phyloP scores from a whole-genome alignment of 2,113 vertebrate species.

The Mesembrinibis cayennensis region DNA sequence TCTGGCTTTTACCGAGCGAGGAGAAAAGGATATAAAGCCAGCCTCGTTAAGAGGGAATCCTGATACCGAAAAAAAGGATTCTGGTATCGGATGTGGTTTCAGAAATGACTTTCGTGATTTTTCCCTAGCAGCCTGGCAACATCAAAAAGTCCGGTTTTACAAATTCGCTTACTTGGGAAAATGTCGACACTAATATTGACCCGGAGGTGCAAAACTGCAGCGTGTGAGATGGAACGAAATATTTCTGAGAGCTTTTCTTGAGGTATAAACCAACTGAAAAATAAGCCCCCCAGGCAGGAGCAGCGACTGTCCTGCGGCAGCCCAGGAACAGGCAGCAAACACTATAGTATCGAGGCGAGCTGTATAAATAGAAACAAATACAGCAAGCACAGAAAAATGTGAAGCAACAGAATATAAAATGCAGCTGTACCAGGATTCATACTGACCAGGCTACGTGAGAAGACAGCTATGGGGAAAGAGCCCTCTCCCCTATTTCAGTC shows the following conservation, averaged over 20 bases:
- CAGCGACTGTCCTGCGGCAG: background rate
- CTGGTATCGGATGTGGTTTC: slow-evolving; percentile 22
- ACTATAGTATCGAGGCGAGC: background rate
- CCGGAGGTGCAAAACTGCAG: background rate
- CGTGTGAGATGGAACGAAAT: background rate
- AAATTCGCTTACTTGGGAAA: background rate
- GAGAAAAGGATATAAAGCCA: background rate
- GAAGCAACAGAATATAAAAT: background rate
- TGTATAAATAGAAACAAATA: background rate
- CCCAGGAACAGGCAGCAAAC: background rate
- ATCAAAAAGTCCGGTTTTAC: background rate
- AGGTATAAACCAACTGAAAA: background rate
- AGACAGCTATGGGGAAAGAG: background rate
- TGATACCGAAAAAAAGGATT: background rate
- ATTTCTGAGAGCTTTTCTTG: background rate
- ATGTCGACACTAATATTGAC: background rate
- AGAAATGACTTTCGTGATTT: slow-evolving; percentile 50
- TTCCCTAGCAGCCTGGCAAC: background rate
- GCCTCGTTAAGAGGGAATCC: background rate
- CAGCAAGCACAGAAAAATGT: background rate
- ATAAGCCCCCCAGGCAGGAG: background rate
- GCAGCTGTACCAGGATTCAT: background rate
- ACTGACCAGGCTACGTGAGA: background rate
- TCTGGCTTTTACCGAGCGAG: background rate
- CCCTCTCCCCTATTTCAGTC: slow-evolving; percentile 20